Evolutionary conservation across 2,797 vertebrate species (phyloP), one percentile per base, ranked within the genome.

Genomic region (Coregonus ussuriensis): DNA sequence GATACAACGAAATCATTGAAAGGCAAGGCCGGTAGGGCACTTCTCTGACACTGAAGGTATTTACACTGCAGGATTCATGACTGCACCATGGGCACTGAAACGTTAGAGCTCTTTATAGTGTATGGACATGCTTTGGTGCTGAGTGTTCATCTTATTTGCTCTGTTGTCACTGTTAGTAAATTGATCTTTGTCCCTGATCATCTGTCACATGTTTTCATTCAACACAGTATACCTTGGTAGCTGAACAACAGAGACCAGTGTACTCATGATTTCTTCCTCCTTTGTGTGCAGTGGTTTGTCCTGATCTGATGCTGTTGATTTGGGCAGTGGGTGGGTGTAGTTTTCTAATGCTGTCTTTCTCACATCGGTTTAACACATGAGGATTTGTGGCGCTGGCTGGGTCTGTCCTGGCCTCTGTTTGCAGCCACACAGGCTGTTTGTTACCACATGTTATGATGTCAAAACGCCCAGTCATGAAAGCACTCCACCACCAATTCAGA

Each of bases 381-480:
- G 62, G 78, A 52, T 68, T 85, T 68, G 86, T 88, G 89, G 84
- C 86, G 79, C 74, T 76, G 74, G 73, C 72, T 77, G 71, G 73
- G 78, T 86, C 81, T 83, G 63, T 52, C 66, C 47, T 84, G 84
- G 89, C 85, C 6, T 54, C 37, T 4, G 15, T 69, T 29, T 83
- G 78, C 21, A 62, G 75, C 80, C 16, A 6, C 82, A 81, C 81
- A 86, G 79, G 77, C 83, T 85, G 76, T 56, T 79, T 80, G 87
- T 86, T 75, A 79, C 84, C 78, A 79, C 85, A 87, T 78, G n/a
- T 78, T 82, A 74, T 77, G 70, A 88, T 89, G 84, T 88, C 80
- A 88, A 88, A 90, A 88, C 83, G 83, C 25, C 14, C 76, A 72
- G 81, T 65, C 79, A 74, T 86, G 74, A 84, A 87, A 88, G 65